These are phyloP conservation scores for Diplazon laetatorius DNA, from an alignment of 2,888 invertebrate genomes.

Conservation along the genomic window DNA sequence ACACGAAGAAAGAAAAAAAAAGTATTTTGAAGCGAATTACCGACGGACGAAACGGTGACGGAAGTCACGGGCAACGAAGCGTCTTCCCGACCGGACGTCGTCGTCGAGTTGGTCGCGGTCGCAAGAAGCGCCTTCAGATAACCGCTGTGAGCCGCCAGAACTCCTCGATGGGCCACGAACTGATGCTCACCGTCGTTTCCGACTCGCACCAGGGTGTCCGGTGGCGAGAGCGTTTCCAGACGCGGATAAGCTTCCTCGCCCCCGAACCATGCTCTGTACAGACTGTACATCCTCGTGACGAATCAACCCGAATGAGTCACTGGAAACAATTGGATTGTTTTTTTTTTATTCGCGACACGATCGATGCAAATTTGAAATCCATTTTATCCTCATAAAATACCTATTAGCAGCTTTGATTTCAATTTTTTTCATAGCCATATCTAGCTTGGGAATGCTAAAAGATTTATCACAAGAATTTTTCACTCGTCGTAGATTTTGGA, in stretches of 20 bases:
- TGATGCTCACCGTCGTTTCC: slow-evolving; percentile 86
- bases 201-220: slow-evolving; percentile 87
- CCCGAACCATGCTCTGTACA: slow-evolving; percentile 83
- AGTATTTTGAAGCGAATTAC: slow-evolving; percentile 70
- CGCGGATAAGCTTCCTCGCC: slow-evolving; percentile 74
- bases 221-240: slow-evolving; percentile 81
- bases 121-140: slow-evolving; percentile 87
- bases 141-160: slow-evolving; percentile 88
- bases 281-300: slow-evolving; percentile 79
- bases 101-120: slow-evolving; percentile 66
- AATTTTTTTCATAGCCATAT: no score
- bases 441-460: no score
- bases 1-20: slow-evolving; percentile 4
- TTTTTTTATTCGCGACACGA: no score
- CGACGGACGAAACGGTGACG: slow-evolving; percentile 79
- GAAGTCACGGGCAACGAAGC: slow-evolving; percentile 72
- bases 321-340: no score
- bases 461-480: no score
- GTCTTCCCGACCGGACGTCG: slow-evolving; percentile 48
- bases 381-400: no score
- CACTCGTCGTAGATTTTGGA: no score
- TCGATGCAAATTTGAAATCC: no score
- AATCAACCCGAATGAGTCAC: no score
- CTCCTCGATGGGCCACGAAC: slow-evolving; percentile 87
- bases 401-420: no score